Base-by-base conservation (phyloP, 2,797 vertebrate genomes). In the Syndactyla subalaris region DNA sequence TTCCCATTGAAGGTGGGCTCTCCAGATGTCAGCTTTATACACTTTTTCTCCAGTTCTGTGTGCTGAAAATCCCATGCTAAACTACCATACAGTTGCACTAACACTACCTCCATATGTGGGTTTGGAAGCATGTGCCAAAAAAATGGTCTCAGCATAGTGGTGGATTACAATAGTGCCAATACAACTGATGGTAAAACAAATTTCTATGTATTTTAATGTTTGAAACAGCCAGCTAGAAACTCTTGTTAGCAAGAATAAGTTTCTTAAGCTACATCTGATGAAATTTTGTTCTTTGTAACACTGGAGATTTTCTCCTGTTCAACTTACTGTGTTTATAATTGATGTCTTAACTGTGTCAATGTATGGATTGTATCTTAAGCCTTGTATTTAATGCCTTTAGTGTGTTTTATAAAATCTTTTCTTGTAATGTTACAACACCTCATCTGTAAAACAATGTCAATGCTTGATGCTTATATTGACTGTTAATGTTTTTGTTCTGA, bases 281-380 rank as follows among this genome's bases (percentile, higher is more conserved):
- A 58, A 71, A 45, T 76, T n/a, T 88, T 78, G 10, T 92, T 94
- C 71, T 89, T 82, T 95, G 80, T 87, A 96, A 82, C 82, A 39
- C 52, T 89, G 59, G 79, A 94, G 93, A 65, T 96, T 83, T 79
- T 77, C 32, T 83, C 85, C 34, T 92, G 55, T 88, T 91, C 21
- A 61, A 13, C 3, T 85, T 48, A 71, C 75, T 27, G 45, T 95
- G 57, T 96, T 82, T 96, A 51, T 90, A 93, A 95, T 57, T 39
- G 73, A 62, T 91, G 73, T 93, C 51, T 80, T 90, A 72, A 72
- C 91, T 76, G 12, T 96, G 88, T 75, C 87, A 93, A 55, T 97
- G 91, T 96, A 95, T 63, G 68, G 85, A 94, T 95, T 98, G 92
- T 97, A 91, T 95, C 65, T 95, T 94, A 96, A 95, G 85, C 76